A percentile compares a stretch with the other conserved stretches of the same genome.
Evolutionary conservation across 2,113 vertebrate species (phyloP).

Genomic region (Rhinoderma darwinii): DNA sequence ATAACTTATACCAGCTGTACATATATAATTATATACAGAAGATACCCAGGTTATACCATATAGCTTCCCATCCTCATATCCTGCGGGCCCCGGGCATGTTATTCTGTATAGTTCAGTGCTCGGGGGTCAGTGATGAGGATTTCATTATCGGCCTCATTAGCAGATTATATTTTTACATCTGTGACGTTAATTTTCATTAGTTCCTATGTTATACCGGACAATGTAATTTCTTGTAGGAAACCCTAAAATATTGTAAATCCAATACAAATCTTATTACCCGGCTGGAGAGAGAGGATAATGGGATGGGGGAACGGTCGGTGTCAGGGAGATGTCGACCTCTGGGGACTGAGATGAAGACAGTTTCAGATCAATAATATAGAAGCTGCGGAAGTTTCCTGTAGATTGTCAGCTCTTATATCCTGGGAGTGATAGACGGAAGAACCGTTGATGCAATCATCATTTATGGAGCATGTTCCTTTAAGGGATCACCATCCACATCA

Average conservation of each 20-base stretch:
- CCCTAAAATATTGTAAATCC: slow-evolving; percentile 52
- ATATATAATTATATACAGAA: too few species aligned
- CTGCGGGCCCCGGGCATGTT: too few species aligned
- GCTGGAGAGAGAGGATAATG: slow-evolving; percentile 43
- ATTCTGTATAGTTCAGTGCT: too few species aligned
- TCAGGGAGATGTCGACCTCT: slow-evolving; percentile 1
- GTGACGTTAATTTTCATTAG: slow-evolving; percentile 36
- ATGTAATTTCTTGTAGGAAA: slow-evolving; percentile 47
- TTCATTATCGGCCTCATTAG: slow-evolving; percentile 41
- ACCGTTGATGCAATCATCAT: too few species aligned
- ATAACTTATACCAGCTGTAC: too few species aligned
- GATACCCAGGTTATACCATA: too few species aligned
- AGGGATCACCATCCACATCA: too few species aligned
- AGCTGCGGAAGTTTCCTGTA: background rate
- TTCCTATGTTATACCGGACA: slow-evolving; percentile 32
- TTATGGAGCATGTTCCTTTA: background rate
- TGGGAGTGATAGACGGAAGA: background rate
- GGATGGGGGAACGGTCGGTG: slow-evolving; percentile 5
- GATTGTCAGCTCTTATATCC: slow-evolving; percentile 5
- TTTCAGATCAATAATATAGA: slow-evolving; percentile 31
- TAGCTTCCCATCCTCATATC: too few species aligned
- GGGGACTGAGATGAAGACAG: slow-evolving; percentile 9
- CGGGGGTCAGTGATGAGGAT: background rate
- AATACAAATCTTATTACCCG: slow-evolving; percentile 44
- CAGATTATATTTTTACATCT: background rate